Evolutionary conservation across 2,888 invertebrate species (phyloP), one percentile per base, ranked within the genome.

Genomic region (Trachelus iudaicus): DNA sequence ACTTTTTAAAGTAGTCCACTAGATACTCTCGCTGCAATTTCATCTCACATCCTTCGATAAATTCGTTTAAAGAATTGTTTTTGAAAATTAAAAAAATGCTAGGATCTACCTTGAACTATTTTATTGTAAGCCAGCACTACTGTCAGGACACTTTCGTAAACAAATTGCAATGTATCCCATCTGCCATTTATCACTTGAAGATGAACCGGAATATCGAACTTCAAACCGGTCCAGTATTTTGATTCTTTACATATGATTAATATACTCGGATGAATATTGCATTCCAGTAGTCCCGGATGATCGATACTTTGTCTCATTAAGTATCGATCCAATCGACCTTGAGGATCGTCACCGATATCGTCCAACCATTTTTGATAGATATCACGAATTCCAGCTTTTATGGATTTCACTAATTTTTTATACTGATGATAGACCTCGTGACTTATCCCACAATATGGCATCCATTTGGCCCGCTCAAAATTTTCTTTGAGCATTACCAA

Each of bases 51-150:
- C 9, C 9, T 56, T 23, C 23, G 9, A 56, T 23, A 23, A 56
- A 23, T 9, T 56, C 9, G 56, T 9, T 9, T 2, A 56, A 23
- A 56, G 2, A 23, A 56, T 23, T 23, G 56, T 56, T 56, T 56
- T 56, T 56, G 6, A 56, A 56, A 23, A 23, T 56, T 56, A 9
- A 56, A 37, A 37, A 56, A 56, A 56, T 56, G 9, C 56, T 56
- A 56, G 23, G 75, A 76, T 82, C 79, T 81, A 92, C 92, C 88
- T 77, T 92, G 93, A 73, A 97, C 91, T 73, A 97, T 96, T 87
- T 95, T 94, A 90, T 97, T 97, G 90, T 96, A 97, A 40, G 95
- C 95, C 73, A 95, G 92, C 0, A 95, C 95, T 0, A 97, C 95
- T 0, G 94, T 94, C 34, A 96, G 85, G 0, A 96, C 95, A 84